phyloP scores from a whole-genome alignment of 2,113 vertebrate species.

The Diphyllodes magnificus region DNA sequence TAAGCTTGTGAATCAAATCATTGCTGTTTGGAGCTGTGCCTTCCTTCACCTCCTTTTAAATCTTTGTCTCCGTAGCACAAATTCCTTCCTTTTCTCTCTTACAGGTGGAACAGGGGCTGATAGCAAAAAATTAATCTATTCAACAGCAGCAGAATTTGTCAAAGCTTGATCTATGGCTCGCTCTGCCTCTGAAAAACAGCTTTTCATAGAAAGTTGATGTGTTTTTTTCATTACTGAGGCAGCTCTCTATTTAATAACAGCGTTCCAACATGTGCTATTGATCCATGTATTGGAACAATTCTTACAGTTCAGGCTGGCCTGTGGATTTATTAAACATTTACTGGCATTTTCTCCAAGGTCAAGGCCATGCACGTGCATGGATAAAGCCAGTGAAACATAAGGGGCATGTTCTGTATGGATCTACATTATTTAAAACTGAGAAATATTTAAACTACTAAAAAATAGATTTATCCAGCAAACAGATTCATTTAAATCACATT shows the following conservation, averaged over 20 bases:
- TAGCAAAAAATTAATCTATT: neutral
- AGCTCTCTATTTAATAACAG: neutral
- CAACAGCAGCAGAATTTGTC: neutral
- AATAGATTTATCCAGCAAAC: neutral
- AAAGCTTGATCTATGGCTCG: neutral
- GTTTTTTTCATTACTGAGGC: neutral
- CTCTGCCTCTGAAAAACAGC: neutral
- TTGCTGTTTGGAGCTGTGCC: neutral
- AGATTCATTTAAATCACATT: neutral
- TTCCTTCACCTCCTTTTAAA: neutral
- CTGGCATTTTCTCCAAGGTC: neutral
- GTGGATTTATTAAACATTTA: neutral
- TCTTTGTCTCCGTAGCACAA: neutral
- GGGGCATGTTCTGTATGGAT: fast-evolving
- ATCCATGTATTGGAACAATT: neutral
- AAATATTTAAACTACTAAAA: neutral
- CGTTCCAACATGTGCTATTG: neutral
- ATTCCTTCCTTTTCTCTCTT: neutral
- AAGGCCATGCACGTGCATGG: neutral
- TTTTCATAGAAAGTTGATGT: neutral
- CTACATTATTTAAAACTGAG: neutral
- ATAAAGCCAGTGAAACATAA: fast-evolving
- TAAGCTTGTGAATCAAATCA: neutral
- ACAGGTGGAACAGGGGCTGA: neutral
- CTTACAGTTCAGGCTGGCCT: neutral